These are phyloP conservation scores for Nibea albiflora DNA, from an alignment of 2,113 vertebrate genomes.

Conservation along the genomic window DNA sequence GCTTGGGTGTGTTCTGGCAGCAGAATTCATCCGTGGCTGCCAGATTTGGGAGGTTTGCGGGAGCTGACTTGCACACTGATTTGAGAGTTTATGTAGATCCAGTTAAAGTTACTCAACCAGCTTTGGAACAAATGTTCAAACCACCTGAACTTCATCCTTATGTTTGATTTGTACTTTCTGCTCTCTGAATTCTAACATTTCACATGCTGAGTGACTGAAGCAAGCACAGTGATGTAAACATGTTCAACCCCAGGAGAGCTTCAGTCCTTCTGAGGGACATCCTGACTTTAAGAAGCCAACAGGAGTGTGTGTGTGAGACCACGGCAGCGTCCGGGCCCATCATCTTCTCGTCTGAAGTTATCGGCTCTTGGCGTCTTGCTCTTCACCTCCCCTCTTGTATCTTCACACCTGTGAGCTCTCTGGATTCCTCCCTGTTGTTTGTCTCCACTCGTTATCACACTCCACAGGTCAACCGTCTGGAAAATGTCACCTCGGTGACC, in stretches of 20 bases:
- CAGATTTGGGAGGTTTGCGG: background rate
- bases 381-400: background rate
- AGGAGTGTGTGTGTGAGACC: no score
- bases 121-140: background rate
- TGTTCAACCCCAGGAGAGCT: background rate
- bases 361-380: background rate
- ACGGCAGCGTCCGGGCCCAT: no score
- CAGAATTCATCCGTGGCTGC: background rate
- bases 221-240: background rate
- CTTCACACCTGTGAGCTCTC: background rate
- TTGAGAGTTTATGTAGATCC: background rate
- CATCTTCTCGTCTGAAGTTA: background rate
- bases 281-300: no score
- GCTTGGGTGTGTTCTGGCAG: background rate
- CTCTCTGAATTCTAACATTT: background rate
- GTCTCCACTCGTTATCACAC: background rate
- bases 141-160: no score
- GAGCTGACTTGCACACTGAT: background rate
- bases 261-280: no score
- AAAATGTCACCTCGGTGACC: conserved; percentile 29
- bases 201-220: background rate
- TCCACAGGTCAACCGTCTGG: conserved; percentile 38
- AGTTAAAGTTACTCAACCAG: background rate
- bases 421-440: background rate
- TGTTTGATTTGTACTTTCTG: background rate